A percentile compares a stretch with the other conserved stretches of the same genome.
These are phyloP conservation scores for Mamestra brassicae DNA, from an alignment of 2,888 invertebrate genomes.

Conservation along the genomic window DNA sequence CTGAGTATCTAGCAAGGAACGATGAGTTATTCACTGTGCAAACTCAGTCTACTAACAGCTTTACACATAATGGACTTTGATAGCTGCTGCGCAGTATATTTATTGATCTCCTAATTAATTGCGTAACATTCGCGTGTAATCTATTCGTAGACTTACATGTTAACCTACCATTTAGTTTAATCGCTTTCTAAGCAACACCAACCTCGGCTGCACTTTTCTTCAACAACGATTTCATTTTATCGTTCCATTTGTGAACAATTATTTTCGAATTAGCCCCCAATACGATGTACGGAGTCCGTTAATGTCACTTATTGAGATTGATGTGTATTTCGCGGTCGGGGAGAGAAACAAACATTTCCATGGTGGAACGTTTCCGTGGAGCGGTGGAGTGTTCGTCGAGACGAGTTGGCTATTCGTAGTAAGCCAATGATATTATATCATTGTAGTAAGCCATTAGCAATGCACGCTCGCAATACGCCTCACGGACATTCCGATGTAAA, in stretches of 20 bases:
- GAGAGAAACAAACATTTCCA: slow-evolving; percentile 54
- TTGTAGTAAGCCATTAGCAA: slow-evolving; percentile 59
- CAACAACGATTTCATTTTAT: slow-evolving; percentile 51
- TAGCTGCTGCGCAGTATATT: slow-evolving; percentile 49
- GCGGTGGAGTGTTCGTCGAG: slow-evolving; percentile 43
- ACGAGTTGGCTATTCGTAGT: slow-evolving; percentile 59
- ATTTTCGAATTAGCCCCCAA: slow-evolving; percentile 64
- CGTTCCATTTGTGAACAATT: slow-evolving; percentile 65
- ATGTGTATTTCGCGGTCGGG: slow-evolving; percentile 58
- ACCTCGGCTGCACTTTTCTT: slow-evolving; percentile 58
- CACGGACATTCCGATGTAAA: slow-evolving; percentile 59
- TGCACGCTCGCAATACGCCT: slow-evolving; percentile 47
- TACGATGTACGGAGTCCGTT: slow-evolving; percentile 45
- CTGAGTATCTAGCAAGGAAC: neutral
- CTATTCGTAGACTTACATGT: slow-evolving; percentile 57
- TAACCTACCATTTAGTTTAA: slow-evolving; percentile 53
- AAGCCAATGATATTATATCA: no score
- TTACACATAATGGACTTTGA: slow-evolving; percentile 18
- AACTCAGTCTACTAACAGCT: neutral
- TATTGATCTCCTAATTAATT: slow-evolving; percentile 57
- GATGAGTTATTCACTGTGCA: slow-evolving; percentile 11
- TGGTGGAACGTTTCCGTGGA: slow-evolving; percentile 35
- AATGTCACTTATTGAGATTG: slow-evolving; percentile 65
- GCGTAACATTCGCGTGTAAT: slow-evolving; percentile 57
- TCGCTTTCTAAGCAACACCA: slow-evolving; percentile 53